Percentiles rank a stretch among this genome's conserved stretches.
These are phyloP conservation scores for Mormoops blainvillei DNA, from an alignment of 2,113 vertebrate genomes.

Conservation along the genomic window DNA sequence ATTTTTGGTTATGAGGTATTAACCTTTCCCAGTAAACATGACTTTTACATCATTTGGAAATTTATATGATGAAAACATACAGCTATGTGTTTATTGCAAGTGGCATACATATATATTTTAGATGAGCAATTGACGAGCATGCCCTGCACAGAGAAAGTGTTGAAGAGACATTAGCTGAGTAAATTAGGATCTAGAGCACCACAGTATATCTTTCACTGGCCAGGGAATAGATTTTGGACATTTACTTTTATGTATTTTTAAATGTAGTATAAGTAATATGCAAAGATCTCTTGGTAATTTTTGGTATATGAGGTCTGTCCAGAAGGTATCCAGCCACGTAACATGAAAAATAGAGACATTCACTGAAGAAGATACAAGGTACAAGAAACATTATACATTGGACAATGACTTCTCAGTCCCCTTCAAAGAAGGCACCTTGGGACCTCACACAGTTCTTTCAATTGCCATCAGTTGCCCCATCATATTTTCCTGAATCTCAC, in stretches of 20 bases:
- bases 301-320: not conserved
- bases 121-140: not conserved
- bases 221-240: not conserved
- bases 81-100: not conserved
- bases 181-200: not conserved
- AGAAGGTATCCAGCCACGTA: too few relatives aligned
- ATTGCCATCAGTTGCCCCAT: too few relatives aligned
- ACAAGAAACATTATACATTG: too few relatives aligned
- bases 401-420: too few relatives aligned
- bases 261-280: not conserved
- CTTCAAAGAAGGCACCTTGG: too few relatives aligned
- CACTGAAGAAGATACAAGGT: too few relatives aligned
- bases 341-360: too few relatives aligned
- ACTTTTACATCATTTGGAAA: constrained; percentile 26
- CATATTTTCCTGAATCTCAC: too few relatives aligned
- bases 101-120: not conserved
- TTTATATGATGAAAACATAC: not conserved
- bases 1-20: not conserved
- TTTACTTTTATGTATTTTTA: not conserved
- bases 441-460: too few relatives aligned
- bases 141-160: not conserved
- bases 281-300: not conserved
- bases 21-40: not conserved
- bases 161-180: not conserved
- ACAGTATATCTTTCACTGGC: not conserved